Evolutionary conservation across 2,797 vertebrate genomes (phyloP).

Genomic region (Eleutherodactylus coqui): DNA sequence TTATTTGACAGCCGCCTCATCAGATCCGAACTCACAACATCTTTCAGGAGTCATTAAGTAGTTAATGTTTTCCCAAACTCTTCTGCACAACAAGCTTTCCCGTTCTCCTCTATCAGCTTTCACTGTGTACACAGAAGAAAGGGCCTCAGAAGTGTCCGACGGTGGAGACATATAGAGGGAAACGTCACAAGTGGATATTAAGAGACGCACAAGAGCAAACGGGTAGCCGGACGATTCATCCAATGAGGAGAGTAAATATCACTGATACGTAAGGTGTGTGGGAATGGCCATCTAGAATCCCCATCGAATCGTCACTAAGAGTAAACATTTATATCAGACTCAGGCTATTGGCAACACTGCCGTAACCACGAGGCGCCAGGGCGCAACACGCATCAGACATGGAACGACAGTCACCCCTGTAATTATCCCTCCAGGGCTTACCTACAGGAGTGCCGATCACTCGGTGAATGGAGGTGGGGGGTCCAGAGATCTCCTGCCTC

Average conservation of each 20-base stretch:
- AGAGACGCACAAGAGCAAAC: conserved; percentile 19
- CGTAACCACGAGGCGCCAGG: too few relatives aligned
- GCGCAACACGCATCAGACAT: too few relatives aligned
- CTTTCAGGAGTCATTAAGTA: neutral
- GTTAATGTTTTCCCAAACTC: neutral
- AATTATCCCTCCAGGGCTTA: too few relatives aligned
- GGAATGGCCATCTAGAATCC: neutral
- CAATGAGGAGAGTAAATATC: conserved; percentile 30
- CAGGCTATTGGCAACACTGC: too few relatives aligned
- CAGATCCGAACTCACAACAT: too few relatives aligned
- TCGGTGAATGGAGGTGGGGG: too few relatives aligned
- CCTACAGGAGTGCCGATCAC: too few relatives aligned
- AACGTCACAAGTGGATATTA: neutral
- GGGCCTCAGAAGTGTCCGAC: neutral
- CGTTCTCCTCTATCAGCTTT: neutral
- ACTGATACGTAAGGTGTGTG: neutral
- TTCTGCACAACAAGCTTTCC: neutral
- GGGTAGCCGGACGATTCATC: neutral
- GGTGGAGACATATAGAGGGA: neutral
- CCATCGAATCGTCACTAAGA: neutral
- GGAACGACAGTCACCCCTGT: too few relatives aligned
- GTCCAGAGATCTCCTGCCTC: too few relatives aligned
- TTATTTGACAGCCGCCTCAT: too few relatives aligned
- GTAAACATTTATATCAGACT: conserved; percentile 5
- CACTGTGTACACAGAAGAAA: conserved; percentile 7